Evolutionary conservation across 2,113 vertebrate genomes (phyloP), one percentile per base, ranked within the genome.

Genomic region (Malurus elegans): DNA sequence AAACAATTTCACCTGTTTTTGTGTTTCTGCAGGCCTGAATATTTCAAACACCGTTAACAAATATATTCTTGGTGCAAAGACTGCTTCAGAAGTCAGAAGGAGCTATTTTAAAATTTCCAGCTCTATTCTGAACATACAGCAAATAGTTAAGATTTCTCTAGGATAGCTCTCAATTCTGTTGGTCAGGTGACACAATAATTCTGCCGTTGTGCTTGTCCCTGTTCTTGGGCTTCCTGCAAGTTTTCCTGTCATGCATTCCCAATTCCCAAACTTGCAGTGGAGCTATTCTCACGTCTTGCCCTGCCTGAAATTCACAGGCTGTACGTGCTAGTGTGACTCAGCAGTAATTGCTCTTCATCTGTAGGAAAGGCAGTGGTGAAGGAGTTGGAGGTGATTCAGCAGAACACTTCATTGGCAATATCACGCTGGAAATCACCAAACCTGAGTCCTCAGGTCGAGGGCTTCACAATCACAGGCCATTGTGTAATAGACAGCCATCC

Each of bases 311-410:
- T 74, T 67, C 70, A 26, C 20, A 69, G 78, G 70, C 61, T 82
- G 5, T 44, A 20, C 21, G 42, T 70, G 62, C 71, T 44, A 9
- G 10, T 28, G 67, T 88, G 85, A 95, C 53, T 92, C 92, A 80
- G 87, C 67, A 73, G 38, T 53, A 91, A 95, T 89, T 87, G 76
- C 38, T 20, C 14, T 54, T 71, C 45, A 81, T 40, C 64, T 70
- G 57, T n/a, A 67, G 82, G 85, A 73, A 90, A 82, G 84, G 28
- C 57, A 73, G 50, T 4, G 32, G 62, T 57, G 64, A 81, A 75
- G 62, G 73, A 73, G 54, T 14, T 66, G 60, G 56, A 79, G 47
- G 82, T 88, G 94, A 96, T 79, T 93, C 92, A 94, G 92, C 87
- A 92, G 72, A 92, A 94, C 71, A 28, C 14, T 34, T 75, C 8